A percentile compares a stretch with the other conserved stretches of the same genome.
Evolutionary conservation across 2,113 vertebrate genomes (phyloP).

Genomic region (Pelodiscus sinensis): DNA sequence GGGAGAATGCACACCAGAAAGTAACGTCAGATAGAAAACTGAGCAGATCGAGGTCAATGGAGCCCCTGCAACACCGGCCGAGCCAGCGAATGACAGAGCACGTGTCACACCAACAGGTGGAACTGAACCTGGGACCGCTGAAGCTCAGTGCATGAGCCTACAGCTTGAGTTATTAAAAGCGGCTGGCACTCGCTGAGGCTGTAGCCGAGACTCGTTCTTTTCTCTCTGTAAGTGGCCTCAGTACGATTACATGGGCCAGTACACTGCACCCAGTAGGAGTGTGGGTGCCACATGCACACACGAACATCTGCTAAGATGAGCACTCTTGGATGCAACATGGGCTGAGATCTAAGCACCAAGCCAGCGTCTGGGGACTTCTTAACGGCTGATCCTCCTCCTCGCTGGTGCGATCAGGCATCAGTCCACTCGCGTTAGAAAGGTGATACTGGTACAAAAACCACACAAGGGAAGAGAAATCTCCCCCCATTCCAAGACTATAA

Average conservation of each 20-base stretch:
- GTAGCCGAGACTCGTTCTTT: too few relatives aligned
- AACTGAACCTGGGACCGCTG: too few relatives aligned
- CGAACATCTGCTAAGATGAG: not conserved
- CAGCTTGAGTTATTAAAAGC: too few relatives aligned
- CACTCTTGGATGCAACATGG: rapidly evolving
- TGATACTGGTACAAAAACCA: not conserved
- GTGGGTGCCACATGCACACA: too few relatives aligned
- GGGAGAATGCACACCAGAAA: rapidly evolving
- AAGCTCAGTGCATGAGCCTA: too few relatives aligned
- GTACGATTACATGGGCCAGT: too few relatives aligned
- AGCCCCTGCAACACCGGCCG: not conserved
- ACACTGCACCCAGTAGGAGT: too few relatives aligned
- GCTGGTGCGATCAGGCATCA: not conserved
- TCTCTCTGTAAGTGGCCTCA: too few relatives aligned
- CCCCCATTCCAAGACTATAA: not conserved
- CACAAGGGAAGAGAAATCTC: not conserved
- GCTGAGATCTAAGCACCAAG: not conserved
- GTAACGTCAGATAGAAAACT: not conserved
- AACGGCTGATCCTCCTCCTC: not conserved
- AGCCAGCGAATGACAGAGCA: not conserved
- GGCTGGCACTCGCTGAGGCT: too few relatives aligned
- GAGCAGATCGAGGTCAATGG: not conserved
- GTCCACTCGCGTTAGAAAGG: not conserved
- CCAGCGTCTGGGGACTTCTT: not conserved
- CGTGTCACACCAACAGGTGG: not conserved